A percentile compares a stretch with the other conserved stretches of the same genome.
phyloP scores from a whole-genome alignment of 2,888 invertebrate species.

The Nemotelus pantherinus region DNA sequence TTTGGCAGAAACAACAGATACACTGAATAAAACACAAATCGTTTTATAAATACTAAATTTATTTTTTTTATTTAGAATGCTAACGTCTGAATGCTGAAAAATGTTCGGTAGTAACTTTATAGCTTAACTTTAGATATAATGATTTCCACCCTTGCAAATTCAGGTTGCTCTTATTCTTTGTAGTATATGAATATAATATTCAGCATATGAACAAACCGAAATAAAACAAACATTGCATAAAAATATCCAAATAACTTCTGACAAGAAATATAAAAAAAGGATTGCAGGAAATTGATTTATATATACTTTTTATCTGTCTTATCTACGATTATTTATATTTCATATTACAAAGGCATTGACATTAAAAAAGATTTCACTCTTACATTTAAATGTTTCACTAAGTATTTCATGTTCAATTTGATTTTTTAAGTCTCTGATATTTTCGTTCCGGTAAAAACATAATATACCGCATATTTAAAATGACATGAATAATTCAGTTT shows the following conservation, averaged over 20 bases:
- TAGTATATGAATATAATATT: conserved; percentile 15
- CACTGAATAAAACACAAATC: neutral
- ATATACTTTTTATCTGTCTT: neutral
- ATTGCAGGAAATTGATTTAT: neutral
- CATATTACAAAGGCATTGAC: conserved; percentile 35
- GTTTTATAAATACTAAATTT: conserved; percentile 39
- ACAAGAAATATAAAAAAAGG: conserved; percentile 5
- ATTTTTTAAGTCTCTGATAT: conserved; percentile 37
- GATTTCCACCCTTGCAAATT: neutral
- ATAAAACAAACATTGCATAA: neutral
- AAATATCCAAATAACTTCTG: neutral
- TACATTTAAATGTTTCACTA: conserved; percentile 16
- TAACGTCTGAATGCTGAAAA: conserved; percentile 29
- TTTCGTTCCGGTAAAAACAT: neutral
- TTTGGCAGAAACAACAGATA: too few relatives aligned
- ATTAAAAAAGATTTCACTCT: conserved; percentile 16
- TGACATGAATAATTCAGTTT: neutral
- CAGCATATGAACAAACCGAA: neutral
- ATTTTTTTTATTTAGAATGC: conserved; percentile 31
- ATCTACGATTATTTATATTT: conserved; percentile 33
- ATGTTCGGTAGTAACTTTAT: conserved; percentile 36
- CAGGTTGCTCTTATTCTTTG: neutral
- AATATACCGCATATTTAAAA: conserved; percentile 5
- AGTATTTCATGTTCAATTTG: conserved; percentile 28
- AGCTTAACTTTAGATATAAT: conserved; percentile 35